Evolutionary conservation across 2,797 vertebrate species (phyloP), one percentile per base, ranked within the genome.

Genomic region (Novumbra hubbsi): DNA sequence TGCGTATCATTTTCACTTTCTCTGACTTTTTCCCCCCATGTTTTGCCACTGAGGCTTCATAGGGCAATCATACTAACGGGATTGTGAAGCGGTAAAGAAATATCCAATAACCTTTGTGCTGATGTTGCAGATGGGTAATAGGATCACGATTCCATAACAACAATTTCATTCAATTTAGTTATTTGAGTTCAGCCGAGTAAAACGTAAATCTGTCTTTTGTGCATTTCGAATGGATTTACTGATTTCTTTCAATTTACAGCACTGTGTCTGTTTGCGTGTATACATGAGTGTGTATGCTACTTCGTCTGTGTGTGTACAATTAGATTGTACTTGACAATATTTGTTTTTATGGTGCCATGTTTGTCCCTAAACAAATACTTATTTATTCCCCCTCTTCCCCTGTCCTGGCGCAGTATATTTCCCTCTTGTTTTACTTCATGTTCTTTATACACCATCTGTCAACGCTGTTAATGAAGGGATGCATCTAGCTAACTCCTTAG

Each of bases 31-130:
- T 0, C 6, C 6, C 11, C 41, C 41, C 2, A 9, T 60, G 55
- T 65, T 65, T 65, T 30, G 8, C 16, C 63, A 30, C 63, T 17
- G 63, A 65, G 63, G 76, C 77, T 86, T 60, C 9, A 4, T 60
- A 24, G 55, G 8, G 73, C 71, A 60, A 71, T 80, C 79, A 80
- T 63, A 72, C 75, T 74, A 79, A 78, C 55, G 67, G 52, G 52
- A 80, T 85, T 83, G 80, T 65, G 79, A 74, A 83, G 77, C 72
- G 1, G 16, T 38, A 74, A 67, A 48, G 55, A 69, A 68, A 45
- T 68, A 76, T 71, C 79, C 48, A 57, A 73, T 66, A 70, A 76
- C 52, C 70, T 78, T 62, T 57, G 14, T 68, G 50, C n/a, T 71
- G 50, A 66, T 64, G 68, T 60, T 80, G 77, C 79, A 78, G 76